A percentile compares a stretch with the other conserved stretches of the same genome.
Conservation (phyloP, 2,888 invertebrate genomes). For the Philhelius pedissequus region DNA sequence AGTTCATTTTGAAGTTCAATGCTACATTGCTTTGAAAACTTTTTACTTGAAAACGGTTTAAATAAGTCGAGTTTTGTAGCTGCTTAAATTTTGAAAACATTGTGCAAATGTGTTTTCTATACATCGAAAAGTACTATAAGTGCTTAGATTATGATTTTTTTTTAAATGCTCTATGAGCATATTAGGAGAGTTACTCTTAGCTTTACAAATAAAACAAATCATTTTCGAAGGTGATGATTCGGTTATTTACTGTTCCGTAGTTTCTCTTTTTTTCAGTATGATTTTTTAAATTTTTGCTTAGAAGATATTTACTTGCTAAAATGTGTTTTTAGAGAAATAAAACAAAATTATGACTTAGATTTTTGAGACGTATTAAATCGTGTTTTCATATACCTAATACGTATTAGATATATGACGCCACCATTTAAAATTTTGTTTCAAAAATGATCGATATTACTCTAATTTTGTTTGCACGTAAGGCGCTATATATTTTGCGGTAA, state of each 20-base stretch:
- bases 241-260: neutral
- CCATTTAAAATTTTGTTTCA: too few species aligned
- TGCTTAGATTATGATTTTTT: neutral
- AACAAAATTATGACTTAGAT: neutral
- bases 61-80: neutral
- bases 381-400: neutral
- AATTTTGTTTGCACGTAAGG: too few species aligned
- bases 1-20: neutral
- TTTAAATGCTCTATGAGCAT: neutral
- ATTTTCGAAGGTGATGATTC: neutral
- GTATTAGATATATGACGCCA: too few species aligned
- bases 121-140: neutral
- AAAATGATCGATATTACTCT: too few species aligned
- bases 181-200: neutral
- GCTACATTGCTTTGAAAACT: neutral
- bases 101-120: neutral
- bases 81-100: neutral
- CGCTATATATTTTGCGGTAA: too few species aligned
- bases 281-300: too few species aligned
- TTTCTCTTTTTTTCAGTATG: neutral
- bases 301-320: too few species aligned
- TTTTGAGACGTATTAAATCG: neutral
- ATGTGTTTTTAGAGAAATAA: too few species aligned
- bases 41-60: neutral
- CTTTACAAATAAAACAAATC: neutral